phyloP scores from a whole-genome alignment of 2,797 vertebrate species.

The Gouania willdenowi region DNA sequence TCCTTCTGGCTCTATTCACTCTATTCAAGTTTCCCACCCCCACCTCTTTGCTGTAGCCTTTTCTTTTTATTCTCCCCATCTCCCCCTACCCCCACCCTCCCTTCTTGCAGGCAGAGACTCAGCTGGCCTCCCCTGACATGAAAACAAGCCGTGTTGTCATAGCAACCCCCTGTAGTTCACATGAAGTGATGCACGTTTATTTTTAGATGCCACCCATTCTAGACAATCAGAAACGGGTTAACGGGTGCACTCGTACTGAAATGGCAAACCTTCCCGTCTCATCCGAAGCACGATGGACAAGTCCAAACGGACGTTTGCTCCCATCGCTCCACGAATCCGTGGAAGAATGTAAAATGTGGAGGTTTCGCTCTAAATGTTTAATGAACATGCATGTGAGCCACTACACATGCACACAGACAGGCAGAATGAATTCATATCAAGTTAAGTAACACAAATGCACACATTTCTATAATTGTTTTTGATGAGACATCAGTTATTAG shows the following conservation, averaged over 20 bases:
- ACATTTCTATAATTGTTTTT: no score
- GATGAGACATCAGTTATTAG: no score
- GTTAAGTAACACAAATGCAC: neutral
- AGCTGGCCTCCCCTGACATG: constrained; percentile 64
- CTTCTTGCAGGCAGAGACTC: constrained; percentile 50
- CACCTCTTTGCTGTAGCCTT: neutral
- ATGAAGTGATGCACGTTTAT: constrained; percentile 67
- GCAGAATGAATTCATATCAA: neutral
- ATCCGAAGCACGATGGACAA: neutral
- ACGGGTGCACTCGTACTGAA: constrained; percentile 41
- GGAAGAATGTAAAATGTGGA: neutral
- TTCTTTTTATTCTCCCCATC: neutral
- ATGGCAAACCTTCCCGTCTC: constrained; percentile 24
- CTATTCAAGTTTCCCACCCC: neutral
- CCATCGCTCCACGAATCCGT: constrained; percentile 1
- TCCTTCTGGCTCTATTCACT: neutral
- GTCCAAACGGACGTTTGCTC: neutral
- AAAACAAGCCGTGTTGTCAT: constrained; percentile 76
- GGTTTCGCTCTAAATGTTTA: constrained; percentile 3
- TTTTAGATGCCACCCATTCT: constrained; percentile 71
- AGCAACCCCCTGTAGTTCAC: constrained; percentile 68
- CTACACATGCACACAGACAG: neutral
- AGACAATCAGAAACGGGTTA: constrained; percentile 60
- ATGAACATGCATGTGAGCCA: neutral
- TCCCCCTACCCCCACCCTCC: neutral